Conservation (phyloP, 2,113 vertebrate species). For the Vombatus ursinus region DNA sequence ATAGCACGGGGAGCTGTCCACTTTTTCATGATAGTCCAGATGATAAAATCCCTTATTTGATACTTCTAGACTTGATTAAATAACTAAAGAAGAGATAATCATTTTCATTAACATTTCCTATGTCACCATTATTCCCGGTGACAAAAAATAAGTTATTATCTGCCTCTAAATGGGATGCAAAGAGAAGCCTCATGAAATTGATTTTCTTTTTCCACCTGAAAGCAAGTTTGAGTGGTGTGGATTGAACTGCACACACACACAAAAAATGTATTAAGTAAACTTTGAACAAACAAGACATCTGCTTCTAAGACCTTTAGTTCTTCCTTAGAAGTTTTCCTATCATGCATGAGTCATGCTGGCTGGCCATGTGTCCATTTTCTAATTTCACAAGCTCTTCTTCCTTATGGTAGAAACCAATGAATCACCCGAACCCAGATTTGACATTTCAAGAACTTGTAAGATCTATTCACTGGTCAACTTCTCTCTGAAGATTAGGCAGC, state of each 20-base stretch:
- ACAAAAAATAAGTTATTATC: not conserved
- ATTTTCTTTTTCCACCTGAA: not conserved
- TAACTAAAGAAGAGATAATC: not conserved
- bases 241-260: not conserved
- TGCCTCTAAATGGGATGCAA: not conserved
- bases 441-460: slow-evolving; percentile 9
- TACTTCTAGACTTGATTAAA: not conserved
- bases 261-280: not conserved
- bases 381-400: not conserved
- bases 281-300: not conserved
- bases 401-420: not conserved
- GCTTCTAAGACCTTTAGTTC: not conserved
- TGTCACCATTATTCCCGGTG: slow-evolving; percentile 1
- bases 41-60: not conserved
- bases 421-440: not conserved
- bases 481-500: not conserved
- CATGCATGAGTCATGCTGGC: not conserved
- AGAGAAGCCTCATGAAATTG: not conserved
- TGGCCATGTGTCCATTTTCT: not conserved
- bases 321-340: not conserved
- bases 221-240: not conserved
- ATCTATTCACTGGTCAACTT: not conserved
- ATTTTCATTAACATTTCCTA: not conserved
- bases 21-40: not conserved
- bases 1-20: not conserved